Conservation (phyloP, 2,888 invertebrate species). For the Spodoptera picta region DNA sequence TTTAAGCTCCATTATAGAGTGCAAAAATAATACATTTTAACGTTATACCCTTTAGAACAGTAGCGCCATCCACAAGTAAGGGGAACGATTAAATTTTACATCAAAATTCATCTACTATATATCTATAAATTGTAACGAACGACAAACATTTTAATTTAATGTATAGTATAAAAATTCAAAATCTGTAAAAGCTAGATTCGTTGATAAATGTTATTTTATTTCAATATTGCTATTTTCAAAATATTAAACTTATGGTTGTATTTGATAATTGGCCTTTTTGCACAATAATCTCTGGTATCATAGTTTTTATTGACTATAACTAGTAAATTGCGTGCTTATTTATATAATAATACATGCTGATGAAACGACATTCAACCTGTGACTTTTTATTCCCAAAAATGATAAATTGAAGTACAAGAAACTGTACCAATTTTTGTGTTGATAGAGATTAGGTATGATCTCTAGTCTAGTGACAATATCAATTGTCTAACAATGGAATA, state of each 20-base stretch:
- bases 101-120: slow-evolving; percentile 36
- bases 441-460: no score
- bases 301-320: neutral
- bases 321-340: neutral
- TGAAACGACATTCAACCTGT: no score
- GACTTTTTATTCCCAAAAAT: no score
- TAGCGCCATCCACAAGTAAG: slow-evolving; percentile 30
- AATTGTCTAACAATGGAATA: no score
- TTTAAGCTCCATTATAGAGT: no score
- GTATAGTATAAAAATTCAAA: slow-evolving; percentile 42
- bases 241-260: slow-evolving; percentile 6
- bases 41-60: neutral
- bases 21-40: no score
- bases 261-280: neutral
- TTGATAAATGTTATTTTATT: slow-evolving; percentile 31
- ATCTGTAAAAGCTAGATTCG: slow-evolving; percentile 50
- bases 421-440: no score
- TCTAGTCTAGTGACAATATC: no score
- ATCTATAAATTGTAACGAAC: slow-evolving; percentile 26
- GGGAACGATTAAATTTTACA: slow-evolving; percentile 30
- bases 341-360: no score
- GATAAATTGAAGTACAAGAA: no score
- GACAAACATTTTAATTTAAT: slow-evolving; percentile 20
- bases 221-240: slow-evolving; percentile 32
- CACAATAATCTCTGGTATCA: neutral